Evolutionary conservation across 1,140 invertebrate genomes (phyloP).

Genomic region (Matsumurasca onukii): DNA sequence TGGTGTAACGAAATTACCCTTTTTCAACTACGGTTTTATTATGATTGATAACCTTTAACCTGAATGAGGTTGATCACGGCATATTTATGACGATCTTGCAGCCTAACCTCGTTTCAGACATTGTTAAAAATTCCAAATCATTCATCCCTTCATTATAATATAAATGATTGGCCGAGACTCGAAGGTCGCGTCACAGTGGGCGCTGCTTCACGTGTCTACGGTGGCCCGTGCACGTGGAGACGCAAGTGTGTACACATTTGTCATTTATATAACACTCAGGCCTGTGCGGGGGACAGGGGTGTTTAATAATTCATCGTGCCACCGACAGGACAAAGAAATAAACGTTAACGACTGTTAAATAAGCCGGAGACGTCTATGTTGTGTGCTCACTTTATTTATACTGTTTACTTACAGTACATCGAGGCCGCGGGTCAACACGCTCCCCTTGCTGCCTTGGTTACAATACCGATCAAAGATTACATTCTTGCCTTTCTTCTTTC

Average conservation of each 20-base stretch:
- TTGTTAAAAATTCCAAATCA: too few species aligned
- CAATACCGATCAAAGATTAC: neutral
- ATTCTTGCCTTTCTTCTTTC: neutral
- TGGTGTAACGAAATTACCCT: too few species aligned
- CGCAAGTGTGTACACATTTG: conserved; percentile 13
- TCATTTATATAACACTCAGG: conserved; percentile 18
- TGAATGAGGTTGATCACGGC: too few species aligned
- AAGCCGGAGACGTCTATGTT: conserved; percentile 21
- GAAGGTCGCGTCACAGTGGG: too few species aligned
- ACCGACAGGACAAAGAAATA: conserved; percentile 25
- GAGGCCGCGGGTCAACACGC: conserved; percentile 16
- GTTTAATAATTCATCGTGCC: conserved; percentile 23
- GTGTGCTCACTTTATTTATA: conserved; percentile 26
- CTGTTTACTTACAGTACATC: conserved; percentile 22
- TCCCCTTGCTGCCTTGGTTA: neutral
- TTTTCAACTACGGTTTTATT: too few species aligned
- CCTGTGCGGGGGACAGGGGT: neutral
- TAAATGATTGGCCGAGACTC: too few species aligned
- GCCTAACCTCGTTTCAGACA: too few species aligned
- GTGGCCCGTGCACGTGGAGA: neutral
- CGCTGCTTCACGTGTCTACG: too few species aligned
- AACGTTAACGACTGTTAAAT: conserved; percentile 27
- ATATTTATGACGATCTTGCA: too few species aligned
- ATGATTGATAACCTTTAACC: too few species aligned
- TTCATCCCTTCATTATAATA: too few species aligned